Conservation (phyloP, 37 sponge, comb jelly and placozoan genomes). For the Geodia barretti region DNA sequence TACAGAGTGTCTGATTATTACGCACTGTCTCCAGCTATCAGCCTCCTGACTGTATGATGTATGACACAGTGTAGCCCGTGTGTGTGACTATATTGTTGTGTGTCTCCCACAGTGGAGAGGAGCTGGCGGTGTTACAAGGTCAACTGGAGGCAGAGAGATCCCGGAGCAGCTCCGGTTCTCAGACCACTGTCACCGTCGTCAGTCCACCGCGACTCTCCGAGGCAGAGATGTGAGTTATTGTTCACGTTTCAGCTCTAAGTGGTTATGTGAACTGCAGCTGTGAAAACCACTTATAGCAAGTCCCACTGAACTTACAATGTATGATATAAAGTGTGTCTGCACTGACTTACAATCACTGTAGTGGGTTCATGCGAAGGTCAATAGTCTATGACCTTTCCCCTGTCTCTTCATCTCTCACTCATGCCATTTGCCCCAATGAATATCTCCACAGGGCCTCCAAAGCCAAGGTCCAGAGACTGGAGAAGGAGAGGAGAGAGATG, state of each 20-base stretch:
- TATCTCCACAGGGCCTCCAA: constrained; percentile 62
- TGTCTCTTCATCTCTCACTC: neutral
- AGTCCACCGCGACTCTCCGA: constrained; percentile 71
- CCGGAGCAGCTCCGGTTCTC: constrained; percentile 35
- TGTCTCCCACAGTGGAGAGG: constrained; percentile 38
- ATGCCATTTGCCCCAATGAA: neutral
- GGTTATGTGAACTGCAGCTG: too few relatives aligned
- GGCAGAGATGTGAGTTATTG: constrained; percentile 72
- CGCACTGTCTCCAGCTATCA: too few relatives aligned
- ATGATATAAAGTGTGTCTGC: too few relatives aligned
- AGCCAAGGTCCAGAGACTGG: constrained; percentile 83
- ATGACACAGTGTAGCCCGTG: too few relatives aligned
- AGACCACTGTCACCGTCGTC: constrained; percentile 40
- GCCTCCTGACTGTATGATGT: too few relatives aligned
- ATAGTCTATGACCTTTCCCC: neutral
- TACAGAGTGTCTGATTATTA: too few relatives aligned
- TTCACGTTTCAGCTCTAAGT: too few relatives aligned
- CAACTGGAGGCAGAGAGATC: constrained; percentile 25
- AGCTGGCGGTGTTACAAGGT: constrained; percentile 15
- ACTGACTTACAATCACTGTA: too few relatives aligned
- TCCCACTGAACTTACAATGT: too few relatives aligned
- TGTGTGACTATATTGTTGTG: neutral
- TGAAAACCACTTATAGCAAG: too few relatives aligned
- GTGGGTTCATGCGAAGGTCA: too few relatives aligned
- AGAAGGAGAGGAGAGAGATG: constrained; percentile 78